Base-by-base conservation (phyloP, 2,888 invertebrate genomes). In the Ichneumon xanthorius region DNA sequence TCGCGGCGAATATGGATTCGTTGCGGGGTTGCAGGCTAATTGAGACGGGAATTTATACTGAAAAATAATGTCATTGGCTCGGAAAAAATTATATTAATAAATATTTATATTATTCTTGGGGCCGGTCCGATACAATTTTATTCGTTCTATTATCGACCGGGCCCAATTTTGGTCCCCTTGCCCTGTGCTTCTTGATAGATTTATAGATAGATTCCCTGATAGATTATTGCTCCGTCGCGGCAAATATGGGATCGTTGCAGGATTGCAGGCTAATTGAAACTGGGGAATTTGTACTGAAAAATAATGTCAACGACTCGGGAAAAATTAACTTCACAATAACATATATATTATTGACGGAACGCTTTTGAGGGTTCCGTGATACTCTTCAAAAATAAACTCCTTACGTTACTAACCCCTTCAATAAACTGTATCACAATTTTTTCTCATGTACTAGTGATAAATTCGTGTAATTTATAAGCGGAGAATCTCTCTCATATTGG, bases 101-200 rank as follows among this genome's bases (percentile, higher is more conserved):
- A n/a, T n/a, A n/a, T n/a, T n/a, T n/a, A n/a, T n/a, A n/a, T n/a
- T n/a, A n/a, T n/a, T n/a, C n/a, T n/a, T n/a, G n/a, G n/a, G n/a
- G n/a, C n/a, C n/a, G n/a, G n/a, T n/a, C n/a, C n/a, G n/a, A n/a
- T n/a, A n/a, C n/a, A n/a, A n/a, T n/a, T n/a, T n/a, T 30, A 30
- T 30, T 30, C 30, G 30, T 30, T 30, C 5, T 30, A 5, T 30
- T 30, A 30, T 30, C 30, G 92, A 92, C 90, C 89, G 22, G 26
- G 9, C 26, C 22, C 58, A 19, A 58, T n/a, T 26, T 58, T 22
- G 26, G 26, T 76, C 33, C 4, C 50, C n/a, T 53, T 19, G 78
- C 86, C 86, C 73, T 65, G 73, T 68, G 73, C 55, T 50, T 37
- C 16, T 11, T 33, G 37, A 37, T 58, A 86, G 70, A 83, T 88